These are phyloP conservation scores for Germaria angustata DNA, from an alignment of 2,888 invertebrate genomes.

Conservation along the genomic window DNA sequence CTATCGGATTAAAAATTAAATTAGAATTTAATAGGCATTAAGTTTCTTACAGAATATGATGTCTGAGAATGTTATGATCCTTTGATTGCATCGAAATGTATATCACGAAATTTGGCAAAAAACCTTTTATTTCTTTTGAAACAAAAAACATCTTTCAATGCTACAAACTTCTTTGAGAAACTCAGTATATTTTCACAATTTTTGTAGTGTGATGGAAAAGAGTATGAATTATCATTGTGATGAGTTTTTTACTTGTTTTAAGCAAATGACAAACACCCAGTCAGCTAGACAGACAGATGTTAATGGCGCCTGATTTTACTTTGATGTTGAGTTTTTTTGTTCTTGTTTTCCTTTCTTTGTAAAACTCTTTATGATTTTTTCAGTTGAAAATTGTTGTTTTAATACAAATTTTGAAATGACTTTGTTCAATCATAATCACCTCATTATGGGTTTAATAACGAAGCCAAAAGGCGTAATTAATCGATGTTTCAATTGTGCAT, in stretches of 20 bases:
- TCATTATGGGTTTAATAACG: slow-evolving; percentile 60
- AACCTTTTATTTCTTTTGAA: too few relatives aligned
- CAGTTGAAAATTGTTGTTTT: slow-evolving; percentile 46
- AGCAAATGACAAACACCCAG: slow-evolving; percentile 43
- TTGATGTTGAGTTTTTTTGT: slow-evolving; percentile 72
- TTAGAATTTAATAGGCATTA: too few relatives aligned
- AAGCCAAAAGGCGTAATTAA: slow-evolving; percentile 78
- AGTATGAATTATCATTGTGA: background rate
- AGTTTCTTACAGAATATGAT: too few relatives aligned
- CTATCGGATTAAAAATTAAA: too few relatives aligned
- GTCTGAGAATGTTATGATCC: too few relatives aligned
- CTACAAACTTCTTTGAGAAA: too few relatives aligned
- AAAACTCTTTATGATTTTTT: slow-evolving; percentile 72
- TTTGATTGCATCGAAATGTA: too few relatives aligned
- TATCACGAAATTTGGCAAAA: too few relatives aligned
- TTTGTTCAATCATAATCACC: slow-evolving; percentile 63
- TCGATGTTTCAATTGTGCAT: slow-evolving; percentile 71
- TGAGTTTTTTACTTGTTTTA: slow-evolving; percentile 33
- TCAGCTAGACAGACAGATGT: slow-evolving; percentile 60
- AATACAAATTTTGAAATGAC: slow-evolving; percentile 57
- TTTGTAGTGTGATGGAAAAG: background rate
- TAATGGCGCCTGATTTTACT: slow-evolving; percentile 68
- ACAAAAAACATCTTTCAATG: too few relatives aligned
- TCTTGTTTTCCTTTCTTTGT: slow-evolving; percentile 67
- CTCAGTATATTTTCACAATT: too few relatives aligned